Evolutionary conservation across 2,888 invertebrate species (phyloP), one percentile per base, ranked within the genome.

Genomic region (Cantharis flavilabris): DNA sequence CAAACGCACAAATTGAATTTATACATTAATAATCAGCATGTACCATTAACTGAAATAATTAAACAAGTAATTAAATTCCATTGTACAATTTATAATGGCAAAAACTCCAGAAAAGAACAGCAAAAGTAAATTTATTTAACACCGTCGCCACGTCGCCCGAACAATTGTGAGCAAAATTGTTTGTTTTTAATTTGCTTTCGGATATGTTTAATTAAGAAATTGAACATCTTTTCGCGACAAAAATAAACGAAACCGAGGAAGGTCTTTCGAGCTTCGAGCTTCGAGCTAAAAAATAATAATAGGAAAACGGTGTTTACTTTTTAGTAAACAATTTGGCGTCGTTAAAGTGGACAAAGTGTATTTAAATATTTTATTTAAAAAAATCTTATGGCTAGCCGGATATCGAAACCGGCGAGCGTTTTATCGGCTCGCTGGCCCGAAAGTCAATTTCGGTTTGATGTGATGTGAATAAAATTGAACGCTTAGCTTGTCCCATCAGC

Each of bases 381-480:
- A 79, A 76, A 73, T 79, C 79, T 79, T 79, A 74, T 79, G 79
- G 79, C 76, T 79, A 79, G 76, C 73, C 74, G 76, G 76, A 79
- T 77, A 79, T 79, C 75, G 77, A 73, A 75, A 79, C 79, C 77
- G 77, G 77, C 75, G 77, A 76, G 82, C 86, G 85, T 86, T 87
- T 87, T 87, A 85, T 86, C 87, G 86, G 85, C 84, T 86, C 86
- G 86, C 82, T 86, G 87, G 85, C 82, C 86, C 83, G 87, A 87
- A 87, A 87, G 87, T 87, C 87, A 87, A 87, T 87, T 87, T 86
- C 86, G 84, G 85, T 86, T 85, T 86, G 86, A 87, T 87, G 87
- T 87, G 86, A 87, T 86, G 86, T 87, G 87, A 87, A 87, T 87
- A 87, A 86, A 86, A 86, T 86, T 84, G 86, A 85, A 86, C 85